phyloP scores from a whole-genome alignment of 2,797 vertebrate species.

The Phataginus tricuspis region DNA sequence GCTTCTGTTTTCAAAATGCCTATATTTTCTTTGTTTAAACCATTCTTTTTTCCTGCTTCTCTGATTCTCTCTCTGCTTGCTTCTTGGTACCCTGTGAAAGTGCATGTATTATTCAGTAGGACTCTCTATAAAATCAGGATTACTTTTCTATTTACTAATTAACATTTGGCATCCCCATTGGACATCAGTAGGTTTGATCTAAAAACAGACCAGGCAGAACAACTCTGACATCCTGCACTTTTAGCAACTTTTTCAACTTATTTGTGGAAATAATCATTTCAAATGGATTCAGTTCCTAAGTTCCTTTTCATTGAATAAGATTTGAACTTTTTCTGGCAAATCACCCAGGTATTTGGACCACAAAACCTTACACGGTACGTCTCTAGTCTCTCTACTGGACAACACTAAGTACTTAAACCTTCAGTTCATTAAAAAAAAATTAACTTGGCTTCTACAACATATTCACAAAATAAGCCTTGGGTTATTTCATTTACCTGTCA shows the following conservation, averaged over 20 bases:
- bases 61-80: background rate
- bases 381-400: background rate
- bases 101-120: background rate
- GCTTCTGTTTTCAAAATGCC: background rate
- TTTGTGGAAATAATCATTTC: background rate
- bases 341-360: background rate
- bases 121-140: background rate
- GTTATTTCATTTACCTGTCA: background rate
- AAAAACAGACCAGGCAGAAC: background rate
- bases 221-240: background rate
- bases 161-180: background rate
- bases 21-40: background rate
- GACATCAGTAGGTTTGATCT: background rate
- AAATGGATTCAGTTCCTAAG: background rate
- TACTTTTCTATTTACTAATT: background rate
- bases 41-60: background rate
- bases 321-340: conserved; percentile 1
- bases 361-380: background rate
- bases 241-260: background rate
- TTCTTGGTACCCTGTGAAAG: background rate
- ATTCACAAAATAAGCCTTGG: background rate
- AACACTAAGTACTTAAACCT: background rate
- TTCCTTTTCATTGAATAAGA: background rate
- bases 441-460: background rate
- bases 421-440: background rate